Conservation (phyloP, 2,888 invertebrate species). For the Sesamia inferens region DNA sequence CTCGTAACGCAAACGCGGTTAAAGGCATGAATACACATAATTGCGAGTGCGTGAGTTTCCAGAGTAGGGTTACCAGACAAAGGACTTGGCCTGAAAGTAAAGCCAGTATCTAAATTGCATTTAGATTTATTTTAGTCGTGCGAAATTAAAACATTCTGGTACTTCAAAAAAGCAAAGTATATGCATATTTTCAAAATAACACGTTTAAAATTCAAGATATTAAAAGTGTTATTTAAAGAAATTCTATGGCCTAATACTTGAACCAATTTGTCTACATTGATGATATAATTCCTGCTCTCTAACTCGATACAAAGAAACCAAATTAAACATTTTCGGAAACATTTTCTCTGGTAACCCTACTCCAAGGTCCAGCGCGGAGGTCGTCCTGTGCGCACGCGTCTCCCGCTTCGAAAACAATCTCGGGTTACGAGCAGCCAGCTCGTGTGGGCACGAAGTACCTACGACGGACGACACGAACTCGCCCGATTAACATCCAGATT, state of each 20-base stretch:
- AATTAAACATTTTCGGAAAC: conserved; percentile 25
- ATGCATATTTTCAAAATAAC: neutral
- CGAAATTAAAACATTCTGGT: neutral
- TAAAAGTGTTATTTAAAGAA: too few species aligned
- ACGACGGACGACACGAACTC: conserved; percentile 65
- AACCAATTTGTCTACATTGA: neutral
- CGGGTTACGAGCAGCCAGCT: conserved; percentile 77
- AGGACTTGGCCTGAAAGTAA: conserved; percentile 24
- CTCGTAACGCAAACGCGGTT: conserved; percentile 64
- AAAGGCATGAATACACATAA: conserved; percentile 74
- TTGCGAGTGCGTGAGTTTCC: conserved; percentile 68
- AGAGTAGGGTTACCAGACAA: conserved; percentile 60
- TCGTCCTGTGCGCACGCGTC: conserved; percentile 84
- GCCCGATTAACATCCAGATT: conserved; percentile 65
- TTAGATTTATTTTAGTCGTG: neutral
- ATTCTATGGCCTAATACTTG: neutral
- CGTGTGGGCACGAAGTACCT: conserved; percentile 69
- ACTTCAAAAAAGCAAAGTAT: neutral
- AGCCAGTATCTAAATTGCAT: conserved; percentile 9
- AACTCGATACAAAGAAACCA: neutral
- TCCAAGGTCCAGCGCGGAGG: conserved; percentile 85
- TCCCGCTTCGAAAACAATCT: conserved; percentile 83
- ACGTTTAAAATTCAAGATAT: neutral
- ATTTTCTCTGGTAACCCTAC: conserved; percentile 63
- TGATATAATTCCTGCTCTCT: neutral